These are phyloP conservation scores for Chrysodeixis includens DNA, from an alignment of 2,888 invertebrate genomes.

Conservation along the genomic window DNA sequence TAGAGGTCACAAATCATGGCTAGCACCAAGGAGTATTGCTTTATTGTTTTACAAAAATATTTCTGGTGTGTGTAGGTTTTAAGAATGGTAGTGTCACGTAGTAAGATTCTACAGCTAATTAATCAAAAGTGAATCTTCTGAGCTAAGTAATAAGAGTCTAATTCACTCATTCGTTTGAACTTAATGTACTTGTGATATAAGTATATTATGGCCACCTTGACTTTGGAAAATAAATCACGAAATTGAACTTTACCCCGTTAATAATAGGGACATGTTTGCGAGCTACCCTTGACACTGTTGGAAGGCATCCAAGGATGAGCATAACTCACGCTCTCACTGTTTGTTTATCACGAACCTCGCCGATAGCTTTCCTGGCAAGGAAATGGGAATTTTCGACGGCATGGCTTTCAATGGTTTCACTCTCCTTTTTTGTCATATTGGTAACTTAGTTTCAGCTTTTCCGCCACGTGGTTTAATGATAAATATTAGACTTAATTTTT, in stretches of 20 bases:
- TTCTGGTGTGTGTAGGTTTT: too few species aligned
- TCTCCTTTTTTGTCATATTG: too few species aligned
- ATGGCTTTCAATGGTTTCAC: background rate
- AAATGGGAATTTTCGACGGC: background rate
- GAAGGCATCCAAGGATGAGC: constrained; percentile 8
- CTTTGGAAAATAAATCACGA: too few species aligned
- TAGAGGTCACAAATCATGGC: background rate
- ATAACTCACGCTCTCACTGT: background rate
- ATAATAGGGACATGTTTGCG: background rate
- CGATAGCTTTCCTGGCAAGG: background rate
- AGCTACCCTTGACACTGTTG: constrained; percentile 10
- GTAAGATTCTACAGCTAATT: too few species aligned
- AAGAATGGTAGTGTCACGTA: too few species aligned
- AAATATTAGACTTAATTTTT: too few species aligned
- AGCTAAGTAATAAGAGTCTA: background rate
- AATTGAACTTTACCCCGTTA: too few species aligned
- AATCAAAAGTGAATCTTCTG: background rate
- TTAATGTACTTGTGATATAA: too few species aligned
- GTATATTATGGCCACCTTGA: too few species aligned
- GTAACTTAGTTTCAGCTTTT: too few species aligned
- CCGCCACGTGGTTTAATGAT: too few species aligned
- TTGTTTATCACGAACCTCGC: background rate
- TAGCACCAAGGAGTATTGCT: background rate
- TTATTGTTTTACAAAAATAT: background rate
- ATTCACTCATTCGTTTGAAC: too few species aligned